A percentile compares a stretch with the other conserved stretches of the same genome.
Conservation (phyloP, 2,113 vertebrate genomes). For the Hydrochoerus hydrochaeris region DNA sequence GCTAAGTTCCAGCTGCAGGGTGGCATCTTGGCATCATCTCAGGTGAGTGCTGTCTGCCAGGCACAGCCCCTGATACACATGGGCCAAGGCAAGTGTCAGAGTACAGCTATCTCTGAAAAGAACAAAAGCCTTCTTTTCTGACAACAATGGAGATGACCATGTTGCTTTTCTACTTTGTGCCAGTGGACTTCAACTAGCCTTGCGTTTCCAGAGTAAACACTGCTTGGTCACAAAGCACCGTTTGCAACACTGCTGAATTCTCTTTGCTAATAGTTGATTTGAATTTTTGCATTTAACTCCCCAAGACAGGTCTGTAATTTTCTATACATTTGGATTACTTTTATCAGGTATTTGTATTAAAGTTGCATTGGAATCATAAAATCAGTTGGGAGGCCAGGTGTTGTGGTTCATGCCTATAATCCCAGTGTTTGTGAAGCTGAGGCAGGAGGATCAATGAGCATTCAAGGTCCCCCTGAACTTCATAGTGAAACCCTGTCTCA, state of each 20-base stretch:
- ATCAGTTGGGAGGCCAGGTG: neutral
- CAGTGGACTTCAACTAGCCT: neutral
- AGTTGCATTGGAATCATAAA: neutral
- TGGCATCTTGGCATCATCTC: neutral
- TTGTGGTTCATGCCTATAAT: too few species aligned
- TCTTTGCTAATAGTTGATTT: neutral
- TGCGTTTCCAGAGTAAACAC: neutral
- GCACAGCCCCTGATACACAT: neutral
- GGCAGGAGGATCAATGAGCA: too few species aligned
- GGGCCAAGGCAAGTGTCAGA: neutral
- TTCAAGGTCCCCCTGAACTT: too few species aligned
- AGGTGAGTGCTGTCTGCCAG: neutral
- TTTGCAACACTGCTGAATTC: neutral
- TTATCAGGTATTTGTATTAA: constrained; percentile 8
- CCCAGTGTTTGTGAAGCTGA: too few species aligned
- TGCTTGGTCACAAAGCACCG: neutral
- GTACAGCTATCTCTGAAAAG: neutral
- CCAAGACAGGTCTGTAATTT: neutral
- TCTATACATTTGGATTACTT: constrained; percentile 6
- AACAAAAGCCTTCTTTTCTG: neutral
- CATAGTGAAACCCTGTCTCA: too few species aligned
- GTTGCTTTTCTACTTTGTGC: neutral
- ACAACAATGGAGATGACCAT: neutral
- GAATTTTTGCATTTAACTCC: constrained; percentile 44
- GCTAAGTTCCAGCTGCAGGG: neutral